phyloP scores from a whole-genome alignment of 2,113 vertebrate species.

The Piliocolobus tephrosceles region DNA sequence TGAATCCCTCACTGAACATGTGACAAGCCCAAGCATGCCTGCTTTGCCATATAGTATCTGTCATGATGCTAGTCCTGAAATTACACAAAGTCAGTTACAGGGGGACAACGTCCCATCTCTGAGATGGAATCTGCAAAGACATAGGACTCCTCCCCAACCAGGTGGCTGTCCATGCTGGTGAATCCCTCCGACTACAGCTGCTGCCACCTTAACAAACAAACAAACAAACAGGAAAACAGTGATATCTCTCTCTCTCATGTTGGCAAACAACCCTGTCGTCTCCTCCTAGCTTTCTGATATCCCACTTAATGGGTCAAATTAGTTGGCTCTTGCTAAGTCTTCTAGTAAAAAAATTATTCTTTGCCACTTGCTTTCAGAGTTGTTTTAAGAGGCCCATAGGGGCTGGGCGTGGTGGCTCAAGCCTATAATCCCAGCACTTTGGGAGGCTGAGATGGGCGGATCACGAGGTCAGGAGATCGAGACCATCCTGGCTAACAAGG shows the following conservation, averaged over 20 bases:
- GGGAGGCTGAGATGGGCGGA: too few relatives aligned
- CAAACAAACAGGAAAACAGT: too few relatives aligned
- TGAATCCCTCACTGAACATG: not conserved
- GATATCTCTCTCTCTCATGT: not conserved
- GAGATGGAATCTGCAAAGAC: not conserved
- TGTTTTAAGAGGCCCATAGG: conserved; percentile 33
- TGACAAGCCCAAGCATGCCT: not conserved
- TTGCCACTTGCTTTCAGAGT: conserved; percentile 39
- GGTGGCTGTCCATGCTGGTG: not conserved
- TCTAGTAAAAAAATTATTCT: conserved; percentile 52
- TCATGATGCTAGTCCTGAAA: not conserved
- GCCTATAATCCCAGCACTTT: too few relatives aligned
- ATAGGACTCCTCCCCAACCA: not conserved
- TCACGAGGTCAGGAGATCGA: too few relatives aligned
- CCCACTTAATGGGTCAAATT: not conserved
- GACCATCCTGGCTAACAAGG: too few relatives aligned
- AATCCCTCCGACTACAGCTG: not conserved
- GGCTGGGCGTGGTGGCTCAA: too few relatives aligned
- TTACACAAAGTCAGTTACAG: not conserved
- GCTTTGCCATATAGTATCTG: not conserved
- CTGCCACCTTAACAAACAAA: not conserved
- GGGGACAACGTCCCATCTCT: not conserved
- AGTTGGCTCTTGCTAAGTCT: not conserved
- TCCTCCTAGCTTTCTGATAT: not conserved
- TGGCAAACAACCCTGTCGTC: not conserved